Base-by-base conservation (phyloP, 2,888 invertebrate species). In the Blastobasis lacticolella region DNA sequence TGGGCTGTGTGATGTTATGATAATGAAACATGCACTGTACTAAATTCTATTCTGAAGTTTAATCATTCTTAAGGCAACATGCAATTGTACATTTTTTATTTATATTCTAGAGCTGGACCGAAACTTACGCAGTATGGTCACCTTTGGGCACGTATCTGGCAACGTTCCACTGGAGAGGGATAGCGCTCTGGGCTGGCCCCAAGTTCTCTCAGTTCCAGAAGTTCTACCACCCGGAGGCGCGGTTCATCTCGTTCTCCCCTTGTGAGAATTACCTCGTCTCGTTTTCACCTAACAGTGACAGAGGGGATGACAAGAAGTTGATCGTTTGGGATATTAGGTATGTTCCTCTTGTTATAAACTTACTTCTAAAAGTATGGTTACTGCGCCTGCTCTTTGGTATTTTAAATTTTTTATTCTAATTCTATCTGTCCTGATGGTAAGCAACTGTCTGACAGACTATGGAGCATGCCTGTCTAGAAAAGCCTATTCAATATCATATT, bases 131-230 rank as follows among this genome's bases (percentile, higher is more conserved):
- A 1, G 94, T 95, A 64, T 99, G 99, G 99, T 99, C 99, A 1
- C 99, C 99, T 0, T 88, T 97, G 43, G 99, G 99, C 46, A 98
- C 98, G 0, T 99, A 97, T 78, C 88, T 99, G 61, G 94, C 98
- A 0, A 99, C 99, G 0, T 97, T 98, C 88, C 99, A 99, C 74
- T 94, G 94, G 80, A 92, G 94, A 57, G 99, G 99, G 52, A 97
- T 99, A 49, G 97, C 97, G 0, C 89, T 99, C 46, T 99, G 99
- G 99, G 99, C 97, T 10, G 99, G 99, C 0, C 95, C 96, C 37
- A 93, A 93, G 66, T 99, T 97, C 85, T 91, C 92, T 0, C 97
- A 97, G 80, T 95, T 97, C 69, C 95, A 95, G 75, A 94, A 95
- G 72, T 99, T 98, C 79, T 92, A 92, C 54, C 98, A 97, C 69